Evolutionary conservation across 2,797 vertebrate genomes (phyloP).

Genomic region (Acrossocheilus wenchowensis): DNA sequence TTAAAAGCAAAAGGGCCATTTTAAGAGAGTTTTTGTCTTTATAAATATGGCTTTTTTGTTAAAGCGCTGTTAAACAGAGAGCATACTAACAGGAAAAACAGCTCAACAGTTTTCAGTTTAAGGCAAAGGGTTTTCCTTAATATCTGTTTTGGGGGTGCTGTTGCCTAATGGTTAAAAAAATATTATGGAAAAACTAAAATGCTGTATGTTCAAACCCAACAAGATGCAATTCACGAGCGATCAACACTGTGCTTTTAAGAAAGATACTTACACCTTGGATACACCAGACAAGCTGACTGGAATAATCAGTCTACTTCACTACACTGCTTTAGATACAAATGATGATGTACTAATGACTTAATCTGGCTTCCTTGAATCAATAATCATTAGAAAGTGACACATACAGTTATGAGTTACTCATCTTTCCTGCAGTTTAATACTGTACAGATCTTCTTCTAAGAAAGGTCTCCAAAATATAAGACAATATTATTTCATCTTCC

Average conservation of each 20-base stretch:
- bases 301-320: not conserved
- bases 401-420: not conserved
- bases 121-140: not conserved
- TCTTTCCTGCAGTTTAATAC: not conserved
- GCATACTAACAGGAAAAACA: conserved; percentile 70
- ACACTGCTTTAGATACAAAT: not conserved
- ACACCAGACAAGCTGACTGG: not conserved
- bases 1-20: conserved; percentile 33
- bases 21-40: not conserved
- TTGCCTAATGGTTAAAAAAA: not conserved
- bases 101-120: conserved; percentile 53
- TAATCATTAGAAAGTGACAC: not conserved
- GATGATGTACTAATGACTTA: not conserved
- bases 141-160: not conserved
- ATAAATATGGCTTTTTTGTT: conserved; percentile 21
- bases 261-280: not conserved
- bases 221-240: no score
- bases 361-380: not conserved
- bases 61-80: conserved; percentile 67
- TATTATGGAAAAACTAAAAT: not conserved
- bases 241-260: not conserved
- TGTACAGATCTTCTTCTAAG: not conserved
- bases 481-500: not conserved
- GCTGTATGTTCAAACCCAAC: not conserved
- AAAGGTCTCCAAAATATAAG: not conserved